Evolutionary conservation across 2,888 invertebrate species (phyloP).

Genomic region (Acleris cristana): DNA sequence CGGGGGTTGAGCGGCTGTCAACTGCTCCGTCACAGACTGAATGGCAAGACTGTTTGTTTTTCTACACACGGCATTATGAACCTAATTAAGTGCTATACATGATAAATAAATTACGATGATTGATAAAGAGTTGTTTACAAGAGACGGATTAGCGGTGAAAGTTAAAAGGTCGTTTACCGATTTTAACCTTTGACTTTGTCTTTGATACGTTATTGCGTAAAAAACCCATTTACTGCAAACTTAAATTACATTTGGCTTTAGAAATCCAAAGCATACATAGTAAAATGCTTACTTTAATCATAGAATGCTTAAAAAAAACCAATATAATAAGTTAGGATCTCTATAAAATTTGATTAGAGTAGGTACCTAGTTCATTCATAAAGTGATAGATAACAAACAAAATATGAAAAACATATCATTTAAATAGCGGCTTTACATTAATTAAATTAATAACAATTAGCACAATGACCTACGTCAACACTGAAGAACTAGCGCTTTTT

Average conservation of each 20-base stretch:
- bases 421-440: constrained; percentile 27
- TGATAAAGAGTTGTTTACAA: background rate
- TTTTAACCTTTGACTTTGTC: too few relatives aligned
- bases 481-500: constrained; percentile 9
- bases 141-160: background rate
- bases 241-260: too few relatives aligned
- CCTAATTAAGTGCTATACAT: constrained; percentile 27
- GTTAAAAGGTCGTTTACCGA: background rate
- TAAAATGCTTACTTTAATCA: too few relatives aligned
- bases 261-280: too few relatives aligned
- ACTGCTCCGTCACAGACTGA: constrained; percentile 74
- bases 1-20: constrained; percentile 81
- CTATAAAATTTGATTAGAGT: too few relatives aligned
- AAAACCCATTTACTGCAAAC: too few relatives aligned
- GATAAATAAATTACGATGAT: background rate
- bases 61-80: constrained; percentile 24
- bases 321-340: too few relatives aligned
- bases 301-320: too few relatives aligned
- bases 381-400: background rate
- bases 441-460: constrained; percentile 24
- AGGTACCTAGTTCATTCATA: constrained; percentile 4
- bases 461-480: constrained; percentile 27
- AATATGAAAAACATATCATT: constrained; percentile 6
- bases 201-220: too few relatives aligned
- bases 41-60: constrained; percentile 50